Conservation (phyloP, 2,888 invertebrate species). For the Smittia sp. region DNA sequence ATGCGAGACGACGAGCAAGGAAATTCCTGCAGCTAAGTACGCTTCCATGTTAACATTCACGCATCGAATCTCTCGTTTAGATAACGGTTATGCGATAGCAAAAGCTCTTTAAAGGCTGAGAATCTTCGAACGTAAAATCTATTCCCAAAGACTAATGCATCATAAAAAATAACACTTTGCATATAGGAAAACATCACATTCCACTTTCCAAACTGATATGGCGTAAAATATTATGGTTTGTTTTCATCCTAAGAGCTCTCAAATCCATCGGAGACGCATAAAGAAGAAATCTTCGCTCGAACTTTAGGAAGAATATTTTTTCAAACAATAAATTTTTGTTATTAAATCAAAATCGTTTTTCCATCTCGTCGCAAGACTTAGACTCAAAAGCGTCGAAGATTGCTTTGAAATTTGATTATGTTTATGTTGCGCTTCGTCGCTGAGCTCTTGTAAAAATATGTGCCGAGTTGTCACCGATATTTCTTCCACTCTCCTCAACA, state of each 20-base stretch:
- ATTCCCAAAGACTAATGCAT: background rate
- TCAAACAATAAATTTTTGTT: conserved; percentile 20
- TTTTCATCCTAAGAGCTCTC: background rate
- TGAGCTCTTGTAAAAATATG: background rate
- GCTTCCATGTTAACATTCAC: too few relatives aligned
- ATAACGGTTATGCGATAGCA: background rate
- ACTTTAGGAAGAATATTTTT: conserved; percentile 20
- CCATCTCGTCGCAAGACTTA: background rate
- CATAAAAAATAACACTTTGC: conserved; percentile 9
- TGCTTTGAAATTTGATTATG: conserved; percentile 21
- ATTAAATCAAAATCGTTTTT: conserved; percentile 30
- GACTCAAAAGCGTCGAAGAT: background rate
- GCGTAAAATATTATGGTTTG: conserved; percentile 15
- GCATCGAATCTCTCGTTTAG: too few relatives aligned
- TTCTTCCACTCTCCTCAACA: background rate
- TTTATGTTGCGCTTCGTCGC: background rate
- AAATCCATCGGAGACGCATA: conserved; percentile 12
- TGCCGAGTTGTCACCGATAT: background rate
- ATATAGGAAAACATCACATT: conserved; percentile 19
- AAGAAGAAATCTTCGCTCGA: background rate
- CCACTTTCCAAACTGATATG: background rate
- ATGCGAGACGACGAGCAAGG: too few relatives aligned
- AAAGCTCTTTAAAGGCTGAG: conserved; percentile 4
- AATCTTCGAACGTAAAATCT: background rate
- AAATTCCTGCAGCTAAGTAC: too few relatives aligned